phyloP scores from a whole-genome alignment of 2,888 invertebrate genomes.

The Melanophora roralis region DNA sequence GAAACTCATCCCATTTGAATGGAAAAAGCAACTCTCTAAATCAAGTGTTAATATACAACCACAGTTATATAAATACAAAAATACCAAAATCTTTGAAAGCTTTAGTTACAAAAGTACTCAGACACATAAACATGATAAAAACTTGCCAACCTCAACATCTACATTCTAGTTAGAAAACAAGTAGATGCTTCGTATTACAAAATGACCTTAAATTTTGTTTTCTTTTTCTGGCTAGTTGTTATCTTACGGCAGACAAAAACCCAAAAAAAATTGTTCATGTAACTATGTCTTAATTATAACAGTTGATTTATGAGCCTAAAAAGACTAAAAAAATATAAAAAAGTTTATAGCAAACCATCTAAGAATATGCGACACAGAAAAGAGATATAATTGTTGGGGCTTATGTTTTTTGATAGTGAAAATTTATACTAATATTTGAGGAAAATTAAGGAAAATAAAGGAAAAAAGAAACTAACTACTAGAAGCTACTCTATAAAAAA shows the following conservation, averaged over 20 bases:
- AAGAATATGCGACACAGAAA: not conserved
- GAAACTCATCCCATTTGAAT: not conserved
- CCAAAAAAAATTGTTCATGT: constrained; percentile 33
- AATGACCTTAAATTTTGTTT: constrained; percentile 13
- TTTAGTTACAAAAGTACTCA: not conserved
- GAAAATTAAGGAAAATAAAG: too few species aligned
- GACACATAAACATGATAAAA: not conserved
- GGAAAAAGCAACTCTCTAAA: not conserved
- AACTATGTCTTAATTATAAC: constrained; percentile 53
- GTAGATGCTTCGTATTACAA: constrained; percentile 5
- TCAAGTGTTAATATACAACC: not conserved
- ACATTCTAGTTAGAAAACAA: not conserved
- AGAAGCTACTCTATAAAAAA: too few species aligned
- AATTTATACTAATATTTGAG: too few species aligned
- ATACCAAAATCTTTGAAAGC: not conserved
- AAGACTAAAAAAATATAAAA: not conserved
- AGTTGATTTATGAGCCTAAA: constrained; percentile 48
- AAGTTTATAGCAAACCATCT: constrained; percentile 12
- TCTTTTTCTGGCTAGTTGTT: not conserved
- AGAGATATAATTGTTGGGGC: not conserved
- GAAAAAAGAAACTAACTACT: too few species aligned
- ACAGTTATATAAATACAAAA: not conserved
- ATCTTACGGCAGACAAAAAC: constrained; percentile 14
- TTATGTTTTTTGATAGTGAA: too few species aligned
- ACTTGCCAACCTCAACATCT: not conserved